These are phyloP conservation scores for Macquaria australasica DNA, from an alignment of 2,113 vertebrate genomes.

Conservation along the genomic window DNA sequence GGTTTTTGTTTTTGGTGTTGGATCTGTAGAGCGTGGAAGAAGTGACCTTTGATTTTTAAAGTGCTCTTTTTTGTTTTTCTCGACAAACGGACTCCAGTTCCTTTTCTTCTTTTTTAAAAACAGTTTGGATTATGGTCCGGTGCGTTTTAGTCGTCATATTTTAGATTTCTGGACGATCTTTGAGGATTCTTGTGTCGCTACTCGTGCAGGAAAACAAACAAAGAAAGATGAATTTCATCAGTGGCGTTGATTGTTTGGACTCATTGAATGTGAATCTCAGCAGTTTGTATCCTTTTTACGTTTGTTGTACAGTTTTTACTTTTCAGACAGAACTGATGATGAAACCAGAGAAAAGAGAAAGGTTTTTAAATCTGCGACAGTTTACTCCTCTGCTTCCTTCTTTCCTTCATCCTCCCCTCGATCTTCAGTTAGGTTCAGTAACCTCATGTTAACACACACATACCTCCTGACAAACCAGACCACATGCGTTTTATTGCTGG, in stretches of 20 bases:
- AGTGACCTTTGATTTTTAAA: conserved; percentile 44
- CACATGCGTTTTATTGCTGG: background rate
- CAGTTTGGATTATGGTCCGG: conserved; percentile 7
- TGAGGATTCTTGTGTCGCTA: background rate
- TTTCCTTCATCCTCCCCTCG: background rate
- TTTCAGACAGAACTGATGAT: conserved; percentile 24
- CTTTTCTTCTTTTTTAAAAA: background rate
- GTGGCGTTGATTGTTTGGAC: conserved; percentile 21
- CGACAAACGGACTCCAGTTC: background rate
- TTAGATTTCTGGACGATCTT: background rate
- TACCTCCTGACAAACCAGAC: conserved; percentile 41
- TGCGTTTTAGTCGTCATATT: conserved; percentile 8
- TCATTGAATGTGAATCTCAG: conserved; percentile 59
- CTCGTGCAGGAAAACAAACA: background rate
- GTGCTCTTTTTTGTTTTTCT: conserved; percentile 46
- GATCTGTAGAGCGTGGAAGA: conserved; percentile 12
- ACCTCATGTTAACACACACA: conserved; percentile 19
- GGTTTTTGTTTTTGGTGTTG: background rate
- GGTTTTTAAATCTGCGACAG: background rate
- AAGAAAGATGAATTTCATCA: background rate
- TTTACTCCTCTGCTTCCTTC: background rate
- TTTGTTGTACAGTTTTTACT: conserved; percentile 41
- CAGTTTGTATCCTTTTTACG: conserved; percentile 13
- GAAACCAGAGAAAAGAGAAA: background rate
- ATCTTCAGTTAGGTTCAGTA: background rate